A percentile compares a stretch with the other conserved stretches of the same genome.
Conservation (phyloP, 2,797 vertebrate species). For the Emys orbicularis region DNA sequence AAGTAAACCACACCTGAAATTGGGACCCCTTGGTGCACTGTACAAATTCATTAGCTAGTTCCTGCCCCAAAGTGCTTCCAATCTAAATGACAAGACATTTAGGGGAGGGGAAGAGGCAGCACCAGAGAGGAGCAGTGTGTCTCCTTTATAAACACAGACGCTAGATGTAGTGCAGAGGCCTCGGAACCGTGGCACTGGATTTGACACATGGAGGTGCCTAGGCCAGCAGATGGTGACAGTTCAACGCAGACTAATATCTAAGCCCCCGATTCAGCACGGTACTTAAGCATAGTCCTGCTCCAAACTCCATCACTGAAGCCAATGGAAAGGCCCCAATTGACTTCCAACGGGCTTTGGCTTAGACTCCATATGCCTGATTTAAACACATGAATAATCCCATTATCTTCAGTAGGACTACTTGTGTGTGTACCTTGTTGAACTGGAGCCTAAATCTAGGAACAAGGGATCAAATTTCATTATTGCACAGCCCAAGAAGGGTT, state of each 20-base stretch:
- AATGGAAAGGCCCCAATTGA: neutral
- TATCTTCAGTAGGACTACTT: fast-evolving
- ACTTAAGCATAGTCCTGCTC: neutral
- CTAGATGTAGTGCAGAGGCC: neutral
- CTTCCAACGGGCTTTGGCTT: neutral
- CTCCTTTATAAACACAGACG: neutral
- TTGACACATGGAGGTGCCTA: neutral
- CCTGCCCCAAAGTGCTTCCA: neutral
- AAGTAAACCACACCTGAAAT: neutral
- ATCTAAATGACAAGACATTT: neutral
- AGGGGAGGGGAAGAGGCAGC: fast-evolving
- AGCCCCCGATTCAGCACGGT: neutral
- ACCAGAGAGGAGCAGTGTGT: fast-evolving
- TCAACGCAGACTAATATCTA: fast-evolving
- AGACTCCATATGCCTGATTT: fast-evolving
- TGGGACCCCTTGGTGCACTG: neutral
- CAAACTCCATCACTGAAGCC: neutral
- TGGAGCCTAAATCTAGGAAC: fast-evolving
- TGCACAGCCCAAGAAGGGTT: neutral
- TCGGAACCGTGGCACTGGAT: neutral
- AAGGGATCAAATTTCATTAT: neutral
- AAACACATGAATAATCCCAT: neutral
- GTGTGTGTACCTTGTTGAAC: neutral
- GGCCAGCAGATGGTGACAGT: neutral
- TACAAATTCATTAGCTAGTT: fast-evolving